Conservation (phyloP, 2,888 invertebrate species). For the Polymixis lichenea region DNA sequence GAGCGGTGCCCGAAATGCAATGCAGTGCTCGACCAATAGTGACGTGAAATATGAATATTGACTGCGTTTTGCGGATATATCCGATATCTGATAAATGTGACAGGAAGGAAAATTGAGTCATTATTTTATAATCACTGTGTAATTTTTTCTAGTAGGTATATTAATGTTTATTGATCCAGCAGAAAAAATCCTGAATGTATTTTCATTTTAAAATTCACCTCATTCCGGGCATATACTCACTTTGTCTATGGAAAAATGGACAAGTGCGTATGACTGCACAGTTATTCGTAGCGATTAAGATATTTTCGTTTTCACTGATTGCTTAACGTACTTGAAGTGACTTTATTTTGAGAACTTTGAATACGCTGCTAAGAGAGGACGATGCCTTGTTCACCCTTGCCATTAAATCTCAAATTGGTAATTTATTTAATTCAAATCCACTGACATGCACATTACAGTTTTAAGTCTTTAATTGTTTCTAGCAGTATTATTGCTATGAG, state of each 20-base stretch:
- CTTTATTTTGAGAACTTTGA: not conserved
- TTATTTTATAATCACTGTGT: slow-evolving; percentile 11
- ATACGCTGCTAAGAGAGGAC: not conserved
- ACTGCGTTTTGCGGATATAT: slow-evolving; percentile 44
- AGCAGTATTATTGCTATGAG: slow-evolving; percentile 65
- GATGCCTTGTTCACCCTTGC: not conserved
- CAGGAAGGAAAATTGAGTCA: slow-evolving; percentile 3
- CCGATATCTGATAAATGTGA: slow-evolving; percentile 37
- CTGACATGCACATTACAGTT: slow-evolving; percentile 51
- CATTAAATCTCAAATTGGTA: slow-evolving; percentile 15
- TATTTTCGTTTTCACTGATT: not conserved
- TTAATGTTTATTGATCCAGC: not conserved
- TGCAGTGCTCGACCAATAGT: slow-evolving; percentile 51
- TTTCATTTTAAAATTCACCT: not conserved
- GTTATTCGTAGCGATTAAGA: too few relatives aligned
- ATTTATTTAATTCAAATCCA: slow-evolving; percentile 43
- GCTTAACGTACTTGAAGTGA: not conserved
- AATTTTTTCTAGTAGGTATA: not conserved
- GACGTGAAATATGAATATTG: slow-evolving; percentile 57
- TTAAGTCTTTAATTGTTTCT: slow-evolving; percentile 68
- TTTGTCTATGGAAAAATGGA: not conserved
- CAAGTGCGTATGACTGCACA: not conserved
- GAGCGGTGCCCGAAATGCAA: slow-evolving; percentile 69
- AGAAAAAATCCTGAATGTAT: not conserved
- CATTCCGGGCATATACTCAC: not conserved